phyloP scores from a whole-genome alignment of 2,797 vertebrate species.

The Poeciliopsis turneri region DNA sequence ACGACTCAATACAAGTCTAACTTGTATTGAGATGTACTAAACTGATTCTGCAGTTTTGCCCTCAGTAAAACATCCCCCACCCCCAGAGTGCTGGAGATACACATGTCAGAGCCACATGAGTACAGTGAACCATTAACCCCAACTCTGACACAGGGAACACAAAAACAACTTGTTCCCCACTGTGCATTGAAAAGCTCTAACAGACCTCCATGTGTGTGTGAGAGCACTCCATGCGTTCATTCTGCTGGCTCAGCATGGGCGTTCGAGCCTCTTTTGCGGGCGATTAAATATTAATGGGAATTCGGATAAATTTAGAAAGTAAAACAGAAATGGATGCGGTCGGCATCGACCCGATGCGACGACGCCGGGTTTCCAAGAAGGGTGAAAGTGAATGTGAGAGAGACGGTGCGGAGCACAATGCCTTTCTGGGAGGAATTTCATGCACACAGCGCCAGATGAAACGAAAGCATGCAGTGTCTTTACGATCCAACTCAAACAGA shows the following conservation, averaged over 20 bases:
- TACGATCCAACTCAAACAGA: background rate
- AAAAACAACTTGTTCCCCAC: slow-evolving; percentile 50
- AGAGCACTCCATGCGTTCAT: slow-evolving; percentile 48
- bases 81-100: background rate
- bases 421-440: slow-evolving; percentile 10
- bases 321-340: slow-evolving; percentile 50
- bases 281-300: slow-evolving; percentile 75
- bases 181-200: slow-evolving; percentile 57
- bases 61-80: slow-evolving; percentile 15
- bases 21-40: background rate
- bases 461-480: background rate
- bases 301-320: slow-evolving; percentile 71
- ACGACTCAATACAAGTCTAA: background rate
- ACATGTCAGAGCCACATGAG: slow-evolving; percentile 26
- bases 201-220: slow-evolving; percentile 37
- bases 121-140: slow-evolving; percentile 40
- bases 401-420: background rate
- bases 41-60: slow-evolving; percentile 14
- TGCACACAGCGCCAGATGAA: background rate
- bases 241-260: slow-evolving; percentile 65
- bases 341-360: slow-evolving; percentile 32
- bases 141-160: slow-evolving; percentile 24
- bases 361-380: slow-evolving; percentile 31
- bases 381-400: slow-evolving; percentile 10
- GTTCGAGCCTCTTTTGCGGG: slow-evolving; percentile 58